Base-by-base conservation (phyloP, 1,140 invertebrate species). In the Holotrichia oblita region DNA sequence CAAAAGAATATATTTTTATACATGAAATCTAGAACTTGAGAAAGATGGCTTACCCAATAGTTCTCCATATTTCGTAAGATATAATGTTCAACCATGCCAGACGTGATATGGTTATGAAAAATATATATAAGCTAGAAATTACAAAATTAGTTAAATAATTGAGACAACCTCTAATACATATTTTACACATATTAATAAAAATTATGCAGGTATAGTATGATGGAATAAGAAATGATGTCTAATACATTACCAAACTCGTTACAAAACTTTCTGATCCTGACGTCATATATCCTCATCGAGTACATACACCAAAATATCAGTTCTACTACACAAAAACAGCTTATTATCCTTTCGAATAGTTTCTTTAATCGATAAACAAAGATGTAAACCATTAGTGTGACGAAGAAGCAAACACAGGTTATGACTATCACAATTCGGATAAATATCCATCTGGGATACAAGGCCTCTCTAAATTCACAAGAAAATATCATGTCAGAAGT, bases 91-190 rank as follows among this genome's bases (percentile, higher is more conserved):
- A 48, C 44, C 44, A 48, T 48, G 44, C 12, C 44, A 48, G 44
- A 14, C 44, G 44, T 48, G 44, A 48, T 8, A 48, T 48, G 12
- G 12, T 10, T 12, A 48, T 12, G 12, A 48, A 48, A 14, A n/a
- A 48, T 48, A 48, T 48, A 48, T 48, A n/a, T 48, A 48, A 48
- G 44, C 44, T 48, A 48, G 7, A 48, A 48, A n/a, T n/a, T n/a
- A n/a, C n/a, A n/a, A n/a, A n/a, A n/a, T n/a, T n/a, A n/a, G n/a
- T n/a, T n/a, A n/a, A n/a, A n/a, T n/a, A n/a, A n/a, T n/a, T n/a
- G n/a, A n/a, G n/a, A n/a, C n/a, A n/a, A 8, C 12, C n/a, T n/a
- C n/a, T n/a, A n/a, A n/a, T n/a, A n/a, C n/a, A n/a, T n/a, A n/a
- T n/a, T n/a, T n/a, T n/a, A n/a, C n/a, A n/a, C n/a, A n/a, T n/a